Evolutionary conservation across 2,113 vertebrate genomes (phyloP).

Genomic region (Anoura caudifer): DNA sequence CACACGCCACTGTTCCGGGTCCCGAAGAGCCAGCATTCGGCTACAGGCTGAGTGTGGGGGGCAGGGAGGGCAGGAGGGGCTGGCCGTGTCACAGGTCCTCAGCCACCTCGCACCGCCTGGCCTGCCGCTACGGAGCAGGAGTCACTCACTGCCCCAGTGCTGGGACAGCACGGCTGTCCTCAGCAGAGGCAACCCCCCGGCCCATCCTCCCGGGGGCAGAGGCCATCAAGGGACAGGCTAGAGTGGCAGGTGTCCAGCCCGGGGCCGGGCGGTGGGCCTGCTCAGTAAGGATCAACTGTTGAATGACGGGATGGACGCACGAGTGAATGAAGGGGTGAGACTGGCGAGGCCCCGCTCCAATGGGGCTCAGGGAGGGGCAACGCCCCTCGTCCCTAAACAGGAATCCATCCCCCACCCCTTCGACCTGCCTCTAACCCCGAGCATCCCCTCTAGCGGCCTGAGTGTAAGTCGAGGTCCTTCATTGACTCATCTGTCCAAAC

Average conservation of each 20-base stretch:
- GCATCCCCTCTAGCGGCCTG: neutral
- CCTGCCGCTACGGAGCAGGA: neutral
- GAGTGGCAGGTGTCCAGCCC: constrained; percentile 13
- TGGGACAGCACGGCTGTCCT: neutral
- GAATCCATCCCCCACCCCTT: neutral
- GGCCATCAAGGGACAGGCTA: constrained; percentile 46
- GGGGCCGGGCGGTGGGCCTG: constrained; percentile 34
- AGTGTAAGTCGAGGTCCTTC: neutral
- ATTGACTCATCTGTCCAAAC: constrained; percentile 45
- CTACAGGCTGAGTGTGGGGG: neutral
- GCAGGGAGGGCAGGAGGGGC: neutral
- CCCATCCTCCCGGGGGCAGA: constrained; percentile 19
- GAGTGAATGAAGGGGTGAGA: neutral
- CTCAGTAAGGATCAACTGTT: constrained; percentile 75
- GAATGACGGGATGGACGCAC: constrained; percentile 42
- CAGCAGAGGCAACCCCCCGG: neutral
- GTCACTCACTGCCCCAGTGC: fast-evolving
- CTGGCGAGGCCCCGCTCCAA: neutral
- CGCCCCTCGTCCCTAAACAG: fast-evolving
- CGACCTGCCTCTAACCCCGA: fast-evolving
- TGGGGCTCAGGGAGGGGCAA: neutral
- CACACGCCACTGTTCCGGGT: neutral
- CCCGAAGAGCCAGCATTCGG: neutral
- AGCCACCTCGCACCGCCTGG: neutral
- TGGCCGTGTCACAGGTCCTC: neutral